A percentile compares a stretch with the other conserved stretches of the same genome.
These are phyloP conservation scores for Chrysaora quinquecirrha DNA, from an alignment of 30 jellyfish, hydroid and myxozoan species.

Conservation along the genomic window DNA sequence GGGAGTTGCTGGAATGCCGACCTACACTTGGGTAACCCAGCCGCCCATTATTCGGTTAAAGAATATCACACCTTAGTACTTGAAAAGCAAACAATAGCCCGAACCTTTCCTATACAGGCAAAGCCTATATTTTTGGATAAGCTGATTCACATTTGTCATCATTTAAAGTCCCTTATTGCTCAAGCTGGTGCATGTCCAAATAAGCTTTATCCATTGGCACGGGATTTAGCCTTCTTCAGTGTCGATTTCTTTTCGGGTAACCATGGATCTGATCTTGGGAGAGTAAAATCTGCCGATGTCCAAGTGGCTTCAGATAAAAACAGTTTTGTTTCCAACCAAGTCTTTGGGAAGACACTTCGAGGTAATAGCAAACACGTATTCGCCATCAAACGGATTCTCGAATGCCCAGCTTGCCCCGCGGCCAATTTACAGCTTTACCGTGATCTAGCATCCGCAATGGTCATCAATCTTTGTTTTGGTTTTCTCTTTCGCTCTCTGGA, in stretches of 20 bases:
- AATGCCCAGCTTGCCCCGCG: not conserved
- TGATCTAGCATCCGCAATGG: not conserved
- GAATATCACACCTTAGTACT: no score
- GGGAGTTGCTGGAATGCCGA: no score
- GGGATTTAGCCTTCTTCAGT: conserved; percentile 27
- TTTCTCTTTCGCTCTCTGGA: conserved; percentile 4
- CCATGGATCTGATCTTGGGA: conserved; percentile 6
- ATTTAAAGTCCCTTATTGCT: not conserved
- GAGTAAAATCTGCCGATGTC: conserved; percentile 13
- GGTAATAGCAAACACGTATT: conserved; percentile 2
- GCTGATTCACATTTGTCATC: not conserved
- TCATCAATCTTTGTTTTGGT: not conserved
- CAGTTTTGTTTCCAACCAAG: conserved; percentile 8
- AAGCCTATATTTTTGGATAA: not conserved
- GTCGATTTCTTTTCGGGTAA: no score
- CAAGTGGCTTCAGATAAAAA: not conserved
- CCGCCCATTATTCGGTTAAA: no score
- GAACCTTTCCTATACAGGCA: no score
- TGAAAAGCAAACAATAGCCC: no score
- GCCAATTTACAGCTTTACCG: not conserved
- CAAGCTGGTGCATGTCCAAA: not conserved
- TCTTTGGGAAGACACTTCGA: conserved; percentile 20
- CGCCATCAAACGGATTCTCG: conserved; percentile 11
- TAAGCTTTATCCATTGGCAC: not conserved
- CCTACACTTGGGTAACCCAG: no score